These are phyloP conservation scores for Pseudonaja textilis DNA, from an alignment of 2,113 vertebrate genomes.

Conservation along the genomic window DNA sequence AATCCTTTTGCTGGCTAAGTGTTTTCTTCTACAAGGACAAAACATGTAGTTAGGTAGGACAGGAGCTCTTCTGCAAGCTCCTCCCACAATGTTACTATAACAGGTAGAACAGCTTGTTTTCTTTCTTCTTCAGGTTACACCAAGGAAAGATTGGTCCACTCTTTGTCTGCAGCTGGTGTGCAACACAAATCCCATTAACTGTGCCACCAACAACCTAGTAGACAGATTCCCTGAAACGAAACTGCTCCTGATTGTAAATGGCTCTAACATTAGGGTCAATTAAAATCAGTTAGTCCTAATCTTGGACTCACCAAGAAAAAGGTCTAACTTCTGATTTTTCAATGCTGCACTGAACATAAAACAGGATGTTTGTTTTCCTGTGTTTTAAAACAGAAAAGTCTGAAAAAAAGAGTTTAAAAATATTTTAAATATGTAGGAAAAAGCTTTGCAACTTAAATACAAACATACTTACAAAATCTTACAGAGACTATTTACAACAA, in stretches of 20 bases:
- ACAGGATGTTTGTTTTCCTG: constrained; percentile 15
- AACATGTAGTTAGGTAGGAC: not conserved
- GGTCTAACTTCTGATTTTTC: constrained; percentile 12
- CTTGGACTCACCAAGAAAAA: not conserved
- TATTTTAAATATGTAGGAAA: constrained; percentile 68
- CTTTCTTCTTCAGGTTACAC: not conserved
- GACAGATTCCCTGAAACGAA: not conserved
- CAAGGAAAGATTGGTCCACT: fast-evolving
- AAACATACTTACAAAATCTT: constrained; percentile 97
- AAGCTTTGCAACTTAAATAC: constrained; percentile 86
- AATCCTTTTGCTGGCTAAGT: not conserved
- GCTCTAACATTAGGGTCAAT: not conserved
- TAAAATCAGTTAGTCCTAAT: not conserved
- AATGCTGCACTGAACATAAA: constrained; percentile 37
- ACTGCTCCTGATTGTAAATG: not conserved
- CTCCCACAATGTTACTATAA: not conserved
- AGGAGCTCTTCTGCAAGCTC: not conserved
- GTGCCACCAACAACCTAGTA: not conserved
- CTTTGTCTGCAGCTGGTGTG: not conserved
- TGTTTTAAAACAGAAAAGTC: constrained; percentile 36
- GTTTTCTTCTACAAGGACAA: not conserved
- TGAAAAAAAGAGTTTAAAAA: constrained; percentile 49
- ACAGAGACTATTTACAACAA: constrained; percentile 88
- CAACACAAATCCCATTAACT: not conserved
- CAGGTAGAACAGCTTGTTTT: not conserved